Conservation (phyloP, 2,888 invertebrate genomes). For the Amorpha juglandis region DNA sequence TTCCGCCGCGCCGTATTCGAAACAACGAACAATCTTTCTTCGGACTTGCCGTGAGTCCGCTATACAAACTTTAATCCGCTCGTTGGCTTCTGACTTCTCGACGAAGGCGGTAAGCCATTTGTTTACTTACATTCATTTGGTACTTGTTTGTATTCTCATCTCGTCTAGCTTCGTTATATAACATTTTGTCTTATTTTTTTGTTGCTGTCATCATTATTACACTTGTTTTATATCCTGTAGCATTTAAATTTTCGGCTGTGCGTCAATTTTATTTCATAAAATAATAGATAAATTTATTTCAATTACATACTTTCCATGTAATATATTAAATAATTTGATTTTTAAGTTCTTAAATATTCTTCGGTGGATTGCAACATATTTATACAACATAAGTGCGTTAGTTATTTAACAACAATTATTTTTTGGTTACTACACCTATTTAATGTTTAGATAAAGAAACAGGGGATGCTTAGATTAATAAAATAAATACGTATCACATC, state of each 20-base stretch:
- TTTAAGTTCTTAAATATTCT: not conserved
- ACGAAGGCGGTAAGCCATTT: constrained; percentile 66
- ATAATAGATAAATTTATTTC: not conserved
- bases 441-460: not conserved
- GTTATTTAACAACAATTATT: too few relatives aligned
- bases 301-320: not conserved
- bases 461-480: not conserved
- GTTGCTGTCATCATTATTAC: not conserved
- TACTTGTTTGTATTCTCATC: constrained; percentile 48
- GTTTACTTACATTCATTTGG: constrained; percentile 52
- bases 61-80: constrained; percentile 52
- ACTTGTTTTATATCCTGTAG: not conserved
- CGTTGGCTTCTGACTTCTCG: constrained; percentile 49
- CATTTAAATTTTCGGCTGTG: constrained; percentile 2
- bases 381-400: not conserved
- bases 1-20: constrained; percentile 35
- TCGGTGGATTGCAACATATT: not conserved
- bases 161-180: constrained; percentile 58
- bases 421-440: too few relatives aligned
- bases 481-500: not conserved
- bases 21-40: constrained; percentile 44
- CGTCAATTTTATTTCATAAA: not conserved
- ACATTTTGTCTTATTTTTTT: constrained; percentile 43
- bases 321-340: too few relatives aligned
- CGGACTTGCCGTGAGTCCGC: constrained; percentile 41